Conservation (phyloP, 2,797 vertebrate species). For the Melanotaenia pygmaea region DNA sequence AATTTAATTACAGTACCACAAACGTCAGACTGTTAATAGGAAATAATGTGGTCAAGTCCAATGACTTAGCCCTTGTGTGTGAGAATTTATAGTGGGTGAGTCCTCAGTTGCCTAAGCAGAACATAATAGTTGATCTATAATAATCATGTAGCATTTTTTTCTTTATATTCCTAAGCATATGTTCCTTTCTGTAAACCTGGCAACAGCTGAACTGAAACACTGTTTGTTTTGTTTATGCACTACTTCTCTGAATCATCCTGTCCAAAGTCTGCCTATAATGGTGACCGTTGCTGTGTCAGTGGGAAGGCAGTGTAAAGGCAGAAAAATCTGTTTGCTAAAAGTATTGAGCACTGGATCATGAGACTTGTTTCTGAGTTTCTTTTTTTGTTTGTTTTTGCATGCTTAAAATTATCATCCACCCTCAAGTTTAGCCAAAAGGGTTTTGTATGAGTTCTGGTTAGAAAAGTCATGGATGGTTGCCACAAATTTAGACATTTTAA, state of each 20-base stretch:
- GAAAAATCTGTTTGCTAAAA: conserved; percentile 4
- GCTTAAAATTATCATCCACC: neutral
- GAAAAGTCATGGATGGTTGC: neutral
- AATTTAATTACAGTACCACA: neutral
- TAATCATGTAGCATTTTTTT: too few species aligned
- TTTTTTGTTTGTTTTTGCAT: conserved; percentile 6
- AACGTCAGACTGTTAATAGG: neutral
- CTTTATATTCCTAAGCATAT: neutral
- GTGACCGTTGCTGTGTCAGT: conserved; percentile 6
- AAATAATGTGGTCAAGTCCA: neutral
- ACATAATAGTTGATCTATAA: too few species aligned
- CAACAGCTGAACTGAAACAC: neutral
- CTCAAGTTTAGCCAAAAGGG: conserved; percentile 1
- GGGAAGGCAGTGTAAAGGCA: neutral
- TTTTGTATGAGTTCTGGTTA: conserved; percentile 10
- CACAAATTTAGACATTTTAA: conserved; percentile 1
- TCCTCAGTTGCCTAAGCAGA: neutral
- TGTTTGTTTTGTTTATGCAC: conserved; percentile 43
- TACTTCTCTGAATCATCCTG: conserved; percentile 26
- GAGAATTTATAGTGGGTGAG: neutral
- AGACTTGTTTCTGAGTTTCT: conserved; percentile 7
- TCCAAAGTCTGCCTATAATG: conserved; percentile 55
- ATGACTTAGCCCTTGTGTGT: neutral
- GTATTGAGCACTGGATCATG: conserved; percentile 19
- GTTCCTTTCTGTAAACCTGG: conserved; percentile 4